These are phyloP conservation scores for Vultur gryphus DNA, from an alignment of 2,797 vertebrate species.

Conservation along the genomic window DNA sequence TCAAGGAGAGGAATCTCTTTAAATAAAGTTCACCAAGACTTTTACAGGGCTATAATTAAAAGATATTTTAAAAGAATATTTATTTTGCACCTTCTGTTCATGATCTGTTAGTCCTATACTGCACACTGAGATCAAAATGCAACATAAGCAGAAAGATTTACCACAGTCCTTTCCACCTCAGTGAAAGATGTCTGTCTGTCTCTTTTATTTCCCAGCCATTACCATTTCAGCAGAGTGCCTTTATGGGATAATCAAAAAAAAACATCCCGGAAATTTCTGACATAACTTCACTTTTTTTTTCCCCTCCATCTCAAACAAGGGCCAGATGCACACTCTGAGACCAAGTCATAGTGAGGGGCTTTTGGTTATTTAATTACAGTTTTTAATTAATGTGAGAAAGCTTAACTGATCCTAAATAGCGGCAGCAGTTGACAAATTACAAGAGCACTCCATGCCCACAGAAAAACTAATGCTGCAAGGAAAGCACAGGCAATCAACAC, in stretches of 20 bases:
- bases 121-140: neutral
- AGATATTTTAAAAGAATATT: neutral
- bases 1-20: neutral
- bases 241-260: conserved; percentile 40
- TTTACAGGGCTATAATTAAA: neutral
- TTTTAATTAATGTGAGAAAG: conserved; percentile 41
- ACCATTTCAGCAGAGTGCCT: neutral
- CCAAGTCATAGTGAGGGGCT: neutral
- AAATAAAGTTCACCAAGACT: neutral
- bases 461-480: conserved; percentile 9
- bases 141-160: neutral
- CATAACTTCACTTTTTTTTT: neutral
- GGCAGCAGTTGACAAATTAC: neutral
- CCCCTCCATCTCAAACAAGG: neutral
- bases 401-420: neutral
- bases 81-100: neutral
- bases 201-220: neutral
- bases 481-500: neutral
- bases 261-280: conserved; percentile 40
- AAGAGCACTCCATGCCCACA: neutral
- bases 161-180: neutral
- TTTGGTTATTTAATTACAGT: conserved; percentile 3
- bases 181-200: neutral
- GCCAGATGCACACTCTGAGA: neutral
- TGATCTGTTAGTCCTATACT: neutral